Conservation (phyloP, 2,888 invertebrate species). For the Cryptocephalus moraei region DNA sequence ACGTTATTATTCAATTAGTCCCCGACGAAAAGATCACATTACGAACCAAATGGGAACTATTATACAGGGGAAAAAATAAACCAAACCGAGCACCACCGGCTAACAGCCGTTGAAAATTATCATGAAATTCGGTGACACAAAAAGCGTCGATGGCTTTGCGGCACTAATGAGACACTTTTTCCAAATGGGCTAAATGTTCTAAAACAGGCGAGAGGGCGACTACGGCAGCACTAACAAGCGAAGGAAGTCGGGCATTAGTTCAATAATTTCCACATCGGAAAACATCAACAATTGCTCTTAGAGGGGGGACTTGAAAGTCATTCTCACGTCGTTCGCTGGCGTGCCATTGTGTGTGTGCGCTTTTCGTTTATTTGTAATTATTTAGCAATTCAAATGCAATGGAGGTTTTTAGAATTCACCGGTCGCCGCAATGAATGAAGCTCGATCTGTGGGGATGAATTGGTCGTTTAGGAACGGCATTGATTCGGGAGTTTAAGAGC, state of each 20-base stretch:
- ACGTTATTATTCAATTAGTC: slow-evolving; percentile 2
- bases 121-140: background rate
- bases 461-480: too few relatives aligned
- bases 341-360: slow-evolving; percentile 4
- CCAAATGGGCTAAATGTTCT: slow-evolving; percentile 6
- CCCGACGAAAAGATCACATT: background rate
- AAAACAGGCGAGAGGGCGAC: slow-evolving; percentile 8
- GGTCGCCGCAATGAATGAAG: too few relatives aligned
- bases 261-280: slow-evolving; percentile 27
- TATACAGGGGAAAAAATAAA: background rate
- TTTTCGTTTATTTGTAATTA: background rate
- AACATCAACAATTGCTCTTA: slow-evolving; percentile 9
- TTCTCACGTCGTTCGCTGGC: slow-evolving; percentile 15
- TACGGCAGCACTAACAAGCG: slow-evolving; percentile 20
- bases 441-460: too few relatives aligned
- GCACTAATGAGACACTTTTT: slow-evolving; percentile 4
- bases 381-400: too few relatives aligned
- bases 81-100: background rate
- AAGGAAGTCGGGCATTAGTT: slow-evolving; percentile 29
- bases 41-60: slow-evolving; percentile 3
- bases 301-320: slow-evolving; percentile 14
- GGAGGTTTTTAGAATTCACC: too few relatives aligned
- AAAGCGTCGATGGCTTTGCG: background rate
- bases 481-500: too few relatives aligned
- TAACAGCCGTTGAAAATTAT: slow-evolving; percentile 2